Evolutionary conservation across 2,113 vertebrate genomes (phyloP), one percentile per base, ranked within the genome.

Genomic region (Actenoides hombroni): DNA sequence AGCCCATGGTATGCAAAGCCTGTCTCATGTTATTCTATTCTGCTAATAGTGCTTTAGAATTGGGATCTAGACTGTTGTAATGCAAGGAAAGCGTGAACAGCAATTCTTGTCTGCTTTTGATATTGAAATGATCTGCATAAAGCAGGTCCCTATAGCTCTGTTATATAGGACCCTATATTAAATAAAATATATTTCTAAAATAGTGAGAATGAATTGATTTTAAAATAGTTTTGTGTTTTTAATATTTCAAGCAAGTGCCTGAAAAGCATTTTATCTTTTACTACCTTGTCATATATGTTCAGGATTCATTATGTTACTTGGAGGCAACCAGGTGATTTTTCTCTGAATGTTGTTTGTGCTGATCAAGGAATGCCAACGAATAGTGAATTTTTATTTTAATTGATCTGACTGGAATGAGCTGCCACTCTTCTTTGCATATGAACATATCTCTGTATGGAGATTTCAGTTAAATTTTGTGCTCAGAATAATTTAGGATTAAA

Each of bases 371-470:
- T 92, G 86, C 48, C 96, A 96, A 61, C 0, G 48, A 94, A 94
- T 44, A 90, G 90, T 46, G 86, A 88, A 81, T 91, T 94, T 90
- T 96, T 93, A 95, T 94, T 97, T 95, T 97, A 96, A 96, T 96
- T 97, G 95, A 97, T 97, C 92, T 92, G 78, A 88, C 84, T 94
- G 69, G 69, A 90, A 94, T 89, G 91, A 95, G 60, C 96, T 96
- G 86, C 86, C 92, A 92, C 61, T 92, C 81, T 91, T 89, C 84
- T 95, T 79, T 95, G 87, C 93, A 83, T 82, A 95, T 83, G 84
- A 95, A 79, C 69, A 33, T 71, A 92, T 73, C 69, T 91, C 83
- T 12, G 19, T 88, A 82, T 91, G 91, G 74, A 85, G 67, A 87
- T 94, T 96, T 92, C 76, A 10, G 92, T 91, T 91, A 94, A 80